These are phyloP conservation scores for Mohoua ochrocephala DNA, from an alignment of 2,113 vertebrate genomes.

Conservation along the genomic window DNA sequence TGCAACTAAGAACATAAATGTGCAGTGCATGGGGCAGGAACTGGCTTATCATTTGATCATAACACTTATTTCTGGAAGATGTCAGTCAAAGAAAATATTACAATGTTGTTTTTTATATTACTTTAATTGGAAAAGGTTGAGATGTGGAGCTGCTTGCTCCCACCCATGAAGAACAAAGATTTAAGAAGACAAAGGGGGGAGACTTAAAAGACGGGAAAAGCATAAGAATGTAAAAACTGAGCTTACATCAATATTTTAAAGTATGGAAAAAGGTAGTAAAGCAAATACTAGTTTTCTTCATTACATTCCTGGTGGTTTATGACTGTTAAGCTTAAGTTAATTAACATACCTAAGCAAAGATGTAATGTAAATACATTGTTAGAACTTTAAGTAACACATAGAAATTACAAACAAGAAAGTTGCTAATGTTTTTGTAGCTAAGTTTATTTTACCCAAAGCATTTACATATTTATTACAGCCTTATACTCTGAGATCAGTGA, in stretches of 20 bases:
- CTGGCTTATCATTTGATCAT: conserved; percentile 11
- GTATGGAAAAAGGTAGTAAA: conserved; percentile 49
- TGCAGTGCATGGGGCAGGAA: background rate
- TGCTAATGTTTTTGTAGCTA: background rate
- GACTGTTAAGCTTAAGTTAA: conserved; percentile 59
- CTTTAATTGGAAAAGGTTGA: conserved; percentile 36
- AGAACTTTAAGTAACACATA: background rate
- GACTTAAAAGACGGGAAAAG: background rate
- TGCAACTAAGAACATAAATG: background rate
- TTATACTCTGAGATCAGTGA: background rate
- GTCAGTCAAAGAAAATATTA: conserved; percentile 28
- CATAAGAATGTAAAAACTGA: conserved; percentile 33
- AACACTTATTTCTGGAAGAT: conserved; percentile 19
- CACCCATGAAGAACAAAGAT: conserved; percentile 41
- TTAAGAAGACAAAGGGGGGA: background rate
- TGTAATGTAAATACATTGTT: conserved; percentile 48
- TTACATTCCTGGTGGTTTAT: conserved; percentile 64
- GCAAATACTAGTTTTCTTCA: conserved; percentile 52
- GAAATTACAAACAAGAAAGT: background rate
- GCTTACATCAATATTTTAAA: conserved; percentile 50
- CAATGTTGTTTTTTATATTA: background rate
- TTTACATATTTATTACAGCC: background rate
- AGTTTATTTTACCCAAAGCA: background rate
- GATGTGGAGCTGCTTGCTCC: background rate
- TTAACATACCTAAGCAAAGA: conserved; percentile 50